Base-by-base conservation (phyloP, 2,113 vertebrate species). In the Alces alces region DNA sequence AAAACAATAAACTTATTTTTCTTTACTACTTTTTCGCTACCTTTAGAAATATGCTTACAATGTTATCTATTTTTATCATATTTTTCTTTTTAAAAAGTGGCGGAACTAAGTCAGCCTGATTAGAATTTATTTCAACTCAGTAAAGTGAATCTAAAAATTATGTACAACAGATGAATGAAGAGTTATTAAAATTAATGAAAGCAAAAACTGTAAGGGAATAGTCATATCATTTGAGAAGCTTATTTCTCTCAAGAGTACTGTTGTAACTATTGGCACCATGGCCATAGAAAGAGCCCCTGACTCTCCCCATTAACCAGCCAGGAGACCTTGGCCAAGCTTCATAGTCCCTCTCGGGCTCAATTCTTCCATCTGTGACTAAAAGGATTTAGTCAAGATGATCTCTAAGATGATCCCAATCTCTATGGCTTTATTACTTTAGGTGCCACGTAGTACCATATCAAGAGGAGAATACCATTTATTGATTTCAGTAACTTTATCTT, bases 121-220 rank as follows among this genome's bases (percentile, higher is more conserved):
- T 76, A 80, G n/a, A 89, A 86, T 89, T 60, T 85, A 13, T 93
- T 92, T 96, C 61, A 86, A 50, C 4, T 96, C 27, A 7, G 6
- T 85, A 57, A 96, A 33, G 13, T 28, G 52, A 25, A 2, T 27
- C 36, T 86, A 70, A 97, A 96, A 82, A 66, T 66, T 93, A 93
- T 78, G 14, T 73, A 78, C 7, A 92, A 78, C n/a, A 82, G 64
- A 82, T 93, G 33, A 89, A 97, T 66, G 85, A 66, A 89, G 33
- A 58, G 5, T 54, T 89, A 30, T 96, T 92, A 87, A 43, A 96
- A 91, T 73, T 85, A 95, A 91, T 87, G 58, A 94, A 64, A 91
- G 85, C 28, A 87, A 73, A 70, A 84, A 66, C 36, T 92, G 0
- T 78, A 87, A 78, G 36, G 36, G 27, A 96, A 88, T 85, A 84